Percentiles rank a stretch among this genome's conserved stretches.
Evolutionary conservation across 2,888 invertebrate genomes (phyloP).

Genomic region (Heteromyza rotundicornis): DNA sequence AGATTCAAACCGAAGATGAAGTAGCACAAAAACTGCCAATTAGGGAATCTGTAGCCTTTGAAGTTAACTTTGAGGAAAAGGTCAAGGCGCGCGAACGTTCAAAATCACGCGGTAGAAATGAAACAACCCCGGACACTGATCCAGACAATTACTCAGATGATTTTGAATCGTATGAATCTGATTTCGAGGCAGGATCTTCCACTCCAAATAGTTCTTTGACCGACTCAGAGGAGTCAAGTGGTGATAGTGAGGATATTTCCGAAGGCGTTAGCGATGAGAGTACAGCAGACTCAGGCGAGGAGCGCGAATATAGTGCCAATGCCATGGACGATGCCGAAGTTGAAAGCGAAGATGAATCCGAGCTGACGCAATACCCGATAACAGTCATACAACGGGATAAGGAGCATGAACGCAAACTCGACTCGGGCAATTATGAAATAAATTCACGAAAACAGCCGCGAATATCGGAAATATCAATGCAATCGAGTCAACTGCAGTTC

Average conservation of each 20-base stretch:
- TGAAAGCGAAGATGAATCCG: slow-evolving; percentile 35
- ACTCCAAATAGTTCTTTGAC: slow-evolving; percentile 31
- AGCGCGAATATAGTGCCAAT: slow-evolving; percentile 9
- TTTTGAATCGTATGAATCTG: slow-evolving; percentile 68
- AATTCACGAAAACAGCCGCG: slow-evolving; percentile 40
- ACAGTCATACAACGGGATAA: slow-evolving; percentile 57
- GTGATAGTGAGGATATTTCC: slow-evolving; percentile 10
- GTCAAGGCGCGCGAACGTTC: slow-evolving; percentile 29
- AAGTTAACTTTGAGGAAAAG: slow-evolving; percentile 49
- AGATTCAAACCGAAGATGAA: slow-evolving; percentile 20
- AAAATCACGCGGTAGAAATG: slow-evolving; percentile 21
- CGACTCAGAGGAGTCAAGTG: slow-evolving; percentile 16
- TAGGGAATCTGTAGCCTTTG: slow-evolving; percentile 57
- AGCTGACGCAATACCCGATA: slow-evolving; percentile 54
- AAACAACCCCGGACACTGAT: not conserved
- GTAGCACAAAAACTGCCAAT: slow-evolving; percentile 9
- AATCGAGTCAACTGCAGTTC: slow-evolving; percentile 31
- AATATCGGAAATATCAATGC: slow-evolving; percentile 23
- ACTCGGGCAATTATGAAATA: slow-evolving; percentile 69
- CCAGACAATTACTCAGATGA: slow-evolving; percentile 65
- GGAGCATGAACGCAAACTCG: slow-evolving; percentile 66
- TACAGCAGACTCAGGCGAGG: not conserved
- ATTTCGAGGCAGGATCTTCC: slow-evolving; percentile 63
- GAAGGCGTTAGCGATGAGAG: slow-evolving; percentile 9
- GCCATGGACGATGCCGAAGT: slow-evolving; percentile 20